These are phyloP conservation scores for Theonella swinhoei DNA, from an alignment of 37 sponge, comb jelly and placozoan species.

Conservation along the genomic window DNA sequence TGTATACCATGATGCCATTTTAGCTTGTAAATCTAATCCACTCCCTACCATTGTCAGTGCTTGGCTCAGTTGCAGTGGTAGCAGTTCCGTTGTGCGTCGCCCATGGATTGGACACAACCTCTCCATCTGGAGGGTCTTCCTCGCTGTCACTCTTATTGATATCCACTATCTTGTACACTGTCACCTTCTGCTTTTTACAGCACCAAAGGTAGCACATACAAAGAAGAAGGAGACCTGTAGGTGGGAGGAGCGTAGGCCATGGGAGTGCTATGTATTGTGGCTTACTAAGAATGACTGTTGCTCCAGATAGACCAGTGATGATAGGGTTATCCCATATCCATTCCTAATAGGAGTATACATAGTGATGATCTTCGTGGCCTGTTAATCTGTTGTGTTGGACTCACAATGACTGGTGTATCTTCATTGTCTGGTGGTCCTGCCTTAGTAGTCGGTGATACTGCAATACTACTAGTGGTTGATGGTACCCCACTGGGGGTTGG, in stretches of 20 bases:
- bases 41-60: not conserved
- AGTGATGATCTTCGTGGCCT: too few species aligned
- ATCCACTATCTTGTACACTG: not conserved
- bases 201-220: not conserved
- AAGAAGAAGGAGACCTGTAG: not conserved
- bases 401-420: too few species aligned
- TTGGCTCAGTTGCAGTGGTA: constrained; percentile 3
- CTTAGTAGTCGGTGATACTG: not conserved
- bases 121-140: not conserved
- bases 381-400: too few species aligned
- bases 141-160: not conserved
- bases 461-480: not conserved
- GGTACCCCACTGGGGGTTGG: not conserved
- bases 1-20: not conserved
- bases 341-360: too few species aligned
- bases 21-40: not conserved
- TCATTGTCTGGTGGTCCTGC: too few species aligned
- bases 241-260: not conserved
- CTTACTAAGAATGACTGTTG: not conserved
- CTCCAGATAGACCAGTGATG: not conserved
- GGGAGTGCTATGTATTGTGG: not conserved
- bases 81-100: too few species aligned
- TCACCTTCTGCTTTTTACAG: not conserved
- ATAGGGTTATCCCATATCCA: not conserved
- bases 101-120: not conserved